phyloP scores from a whole-genome alignment of 2,888 invertebrate genomes.

The Trissolcus brochymenae region DNA sequence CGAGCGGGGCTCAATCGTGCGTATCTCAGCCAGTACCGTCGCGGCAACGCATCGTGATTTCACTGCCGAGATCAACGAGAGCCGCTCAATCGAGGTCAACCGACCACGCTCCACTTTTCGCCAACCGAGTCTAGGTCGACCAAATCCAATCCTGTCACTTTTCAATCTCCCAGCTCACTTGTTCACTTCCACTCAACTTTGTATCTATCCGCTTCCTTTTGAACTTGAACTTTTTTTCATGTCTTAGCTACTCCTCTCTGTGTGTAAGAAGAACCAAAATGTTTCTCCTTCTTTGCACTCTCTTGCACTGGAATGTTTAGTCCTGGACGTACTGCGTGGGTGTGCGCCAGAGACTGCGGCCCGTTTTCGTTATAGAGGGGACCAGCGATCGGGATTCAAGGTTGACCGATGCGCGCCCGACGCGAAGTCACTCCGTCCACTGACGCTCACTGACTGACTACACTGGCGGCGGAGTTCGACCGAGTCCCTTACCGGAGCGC shows the following conservation, averaged over 20 bases:
- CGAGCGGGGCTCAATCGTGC: constrained; percentile 47
- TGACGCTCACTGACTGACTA: constrained; percentile 70
- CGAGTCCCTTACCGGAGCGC: constrained; percentile 44
- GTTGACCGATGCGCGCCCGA: constrained; percentile 5
- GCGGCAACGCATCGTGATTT: constrained; percentile 63
- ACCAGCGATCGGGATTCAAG: constrained; percentile 13
- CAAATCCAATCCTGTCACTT: constrained; percentile 44
- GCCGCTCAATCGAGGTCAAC: constrained; percentile 61
- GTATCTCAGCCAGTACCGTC: constrained; percentile 59
- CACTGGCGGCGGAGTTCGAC: constrained; percentile 29
- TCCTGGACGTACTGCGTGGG: neutral
- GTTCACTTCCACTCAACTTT: constrained; percentile 4
- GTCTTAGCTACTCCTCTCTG: neutral
- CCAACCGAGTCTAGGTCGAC: constrained; percentile 42
- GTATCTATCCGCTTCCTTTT: constrained; percentile 12
- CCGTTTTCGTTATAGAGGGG: neutral
- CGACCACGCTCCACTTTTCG: constrained; percentile 55
- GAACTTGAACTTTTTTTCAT: constrained; percentile 3
- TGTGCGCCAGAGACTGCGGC: neutral
- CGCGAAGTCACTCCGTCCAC: constrained; percentile 51
- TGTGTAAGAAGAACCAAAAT: neutral
- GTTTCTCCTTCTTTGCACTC: neutral
- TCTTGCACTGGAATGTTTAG: too few relatives aligned
- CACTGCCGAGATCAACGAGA: constrained; percentile 62
- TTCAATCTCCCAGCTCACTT: constrained; percentile 11